These are phyloP conservation scores for Lutraria lutraria DNA, from an alignment of 2,888 invertebrate species.

Conservation along the genomic window DNA sequence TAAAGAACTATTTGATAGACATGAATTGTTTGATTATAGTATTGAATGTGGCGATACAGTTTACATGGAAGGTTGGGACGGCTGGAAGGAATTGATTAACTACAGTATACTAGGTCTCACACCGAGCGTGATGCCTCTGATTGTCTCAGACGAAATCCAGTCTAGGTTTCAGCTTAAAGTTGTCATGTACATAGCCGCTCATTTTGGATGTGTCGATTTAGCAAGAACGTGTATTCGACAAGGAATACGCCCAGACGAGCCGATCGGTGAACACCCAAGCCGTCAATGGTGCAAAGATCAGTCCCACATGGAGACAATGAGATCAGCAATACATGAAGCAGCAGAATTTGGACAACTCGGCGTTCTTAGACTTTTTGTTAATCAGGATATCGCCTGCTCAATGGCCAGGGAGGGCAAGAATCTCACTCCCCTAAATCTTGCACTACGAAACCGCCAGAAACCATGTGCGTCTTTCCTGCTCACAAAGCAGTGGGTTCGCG, in stretches of 20 bases:
- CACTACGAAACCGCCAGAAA: slow-evolving; percentile 82
- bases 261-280: slow-evolving; percentile 84
- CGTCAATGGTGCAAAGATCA: slow-evolving; percentile 83
- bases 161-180: slow-evolving; percentile 85
- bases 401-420: slow-evolving; percentile 84
- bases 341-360: slow-evolving; percentile 84
- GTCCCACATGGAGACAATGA: slow-evolving; percentile 82
- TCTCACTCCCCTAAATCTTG: slow-evolving; percentile 84
- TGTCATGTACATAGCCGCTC: slow-evolving; percentile 84
- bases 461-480: slow-evolving; percentile 85
- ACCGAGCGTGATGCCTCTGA: slow-evolving; percentile 80
- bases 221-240: slow-evolving; percentile 80
- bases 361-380: slow-evolving; percentile 84
- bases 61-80: slow-evolving; percentile 85
- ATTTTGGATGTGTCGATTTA: slow-evolving; percentile 85
- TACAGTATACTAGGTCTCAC: slow-evolving; percentile 84
- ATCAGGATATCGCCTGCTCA: slow-evolving; percentile 83
- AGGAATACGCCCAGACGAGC: slow-evolving; percentile 84
- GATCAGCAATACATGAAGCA: slow-evolving; percentile 85
- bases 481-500: slow-evolving; percentile 86
- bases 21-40: slow-evolving; percentile 83
- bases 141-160: slow-evolving; percentile 81
- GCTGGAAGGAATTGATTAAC: slow-evolving; percentile 85
- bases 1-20: slow-evolving; percentile 84
- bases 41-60: slow-evolving; percentile 81